These are phyloP conservation scores for Micoletzkya japonica DNA, from an alignment of 2,888 invertebrate species.

Conservation along the genomic window DNA sequence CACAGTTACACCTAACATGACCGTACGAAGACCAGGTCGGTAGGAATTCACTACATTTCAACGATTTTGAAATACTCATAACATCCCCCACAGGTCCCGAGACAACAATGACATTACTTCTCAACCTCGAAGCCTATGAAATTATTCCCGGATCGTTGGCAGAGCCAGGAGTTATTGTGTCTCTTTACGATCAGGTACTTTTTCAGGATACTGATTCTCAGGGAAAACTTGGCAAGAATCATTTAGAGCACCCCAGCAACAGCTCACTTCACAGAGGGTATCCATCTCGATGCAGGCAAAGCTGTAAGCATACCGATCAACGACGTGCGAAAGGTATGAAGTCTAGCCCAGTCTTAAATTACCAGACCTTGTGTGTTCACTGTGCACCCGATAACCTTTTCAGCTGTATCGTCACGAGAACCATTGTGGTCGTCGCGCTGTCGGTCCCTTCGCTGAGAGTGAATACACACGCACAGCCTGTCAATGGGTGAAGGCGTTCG, in stretches of 20 bases:
- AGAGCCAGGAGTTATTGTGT: constrained; percentile 53
- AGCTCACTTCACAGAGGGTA: constrained; percentile 51
- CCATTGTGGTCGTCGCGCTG: constrained; percentile 43
- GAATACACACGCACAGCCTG: constrained; percentile 55
- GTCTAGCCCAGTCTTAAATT: neutral
- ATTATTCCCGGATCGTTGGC: constrained; percentile 45
- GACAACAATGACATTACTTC: constrained; percentile 51
- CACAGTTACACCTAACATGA: constrained; percentile 50
- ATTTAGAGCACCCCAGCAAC: constrained; percentile 31
- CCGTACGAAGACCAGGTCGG: constrained; percentile 51
- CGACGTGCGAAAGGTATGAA: constrained; percentile 46
- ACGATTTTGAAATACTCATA: too few species aligned
- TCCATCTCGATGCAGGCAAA: constrained; percentile 57
- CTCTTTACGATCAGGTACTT: constrained; percentile 46
- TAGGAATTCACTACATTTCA: neutral
- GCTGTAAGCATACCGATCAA: constrained; percentile 57
- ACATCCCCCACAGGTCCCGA: constrained; percentile 40
- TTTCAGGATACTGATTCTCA: too few species aligned
- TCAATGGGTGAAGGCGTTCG: constrained; percentile 44
- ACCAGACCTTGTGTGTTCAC: neutral
- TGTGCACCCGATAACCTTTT: neutral
- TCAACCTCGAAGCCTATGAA: constrained; percentile 56
- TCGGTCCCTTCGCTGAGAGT: constrained; percentile 41
- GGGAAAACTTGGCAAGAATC: too few species aligned
- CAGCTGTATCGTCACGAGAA: constrained; percentile 43